Evolutionary conservation across 2,888 invertebrate genomes (phyloP), one percentile per base, ranked within the genome.

Genomic region (Hecatera dysodea): DNA sequence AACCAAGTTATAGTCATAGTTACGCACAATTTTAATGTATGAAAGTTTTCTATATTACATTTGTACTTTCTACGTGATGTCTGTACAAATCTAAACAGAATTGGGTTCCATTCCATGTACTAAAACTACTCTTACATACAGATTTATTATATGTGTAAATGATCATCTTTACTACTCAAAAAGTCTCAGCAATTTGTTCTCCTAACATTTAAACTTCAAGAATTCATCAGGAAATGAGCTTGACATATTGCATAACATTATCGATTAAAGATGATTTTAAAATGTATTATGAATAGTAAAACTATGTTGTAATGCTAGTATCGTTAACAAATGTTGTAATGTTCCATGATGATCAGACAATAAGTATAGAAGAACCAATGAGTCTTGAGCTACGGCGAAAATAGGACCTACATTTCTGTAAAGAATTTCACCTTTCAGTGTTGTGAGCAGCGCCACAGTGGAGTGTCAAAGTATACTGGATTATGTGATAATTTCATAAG

Each of bases 221-320:
- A 70, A 69, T 17, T 44, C 63, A 70, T 62, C 74, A 78, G 86
- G 78, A 83, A 85, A 78, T 72, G 39, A n/a, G n/a, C 11, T n/a
- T 22, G 57, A 52, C 57, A 67, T 44, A 44, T 81, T 85, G 39
- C 61, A 52, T 67, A 81, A 83, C 61, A 48, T 6, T 0, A 1
- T n/a, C 61, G 44, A 72, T 82, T 70, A 83, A 12, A 65, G 1
- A 53, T 0, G 50, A 75, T 59, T 82, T 64, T 65, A 69, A 42
- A 67, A 67, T 64, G 53, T 70, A 72, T 72, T 61, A 71, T 29
- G 24, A 65, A 48, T 60, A 68, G 42, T 55, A 67, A 39, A 77
- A 78, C 59, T 67, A 62, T 1, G 56, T 61, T 48, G n/a, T 57
- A 57, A 64, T 75, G 48, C 48, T 52, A 52, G 12, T 57, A 65